A percentile compares a stretch with the other conserved stretches of the same genome.
phyloP scores from a whole-genome alignment of 2,888 invertebrate species.

The Cheilosia vulpina region DNA sequence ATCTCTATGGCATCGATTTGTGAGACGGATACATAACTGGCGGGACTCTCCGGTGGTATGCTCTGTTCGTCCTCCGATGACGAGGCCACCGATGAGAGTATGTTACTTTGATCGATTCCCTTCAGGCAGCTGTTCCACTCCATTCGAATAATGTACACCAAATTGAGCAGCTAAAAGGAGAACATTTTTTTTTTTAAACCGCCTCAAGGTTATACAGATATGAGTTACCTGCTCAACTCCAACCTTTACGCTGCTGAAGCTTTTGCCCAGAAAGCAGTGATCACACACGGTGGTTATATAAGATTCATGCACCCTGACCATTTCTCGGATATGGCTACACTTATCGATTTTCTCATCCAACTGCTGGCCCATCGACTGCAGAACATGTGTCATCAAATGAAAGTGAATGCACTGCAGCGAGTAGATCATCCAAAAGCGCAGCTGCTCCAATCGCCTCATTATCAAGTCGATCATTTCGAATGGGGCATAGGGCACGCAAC shows the following conservation, averaged over 20 bases:
- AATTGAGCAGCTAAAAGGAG: slow-evolving; percentile 79
- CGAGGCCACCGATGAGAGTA: slow-evolving; percentile 59
- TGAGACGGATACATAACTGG: slow-evolving; percentile 77
- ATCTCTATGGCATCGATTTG: slow-evolving; percentile 81
- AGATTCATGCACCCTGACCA: slow-evolving; percentile 80
- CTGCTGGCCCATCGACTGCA: slow-evolving; percentile 82
- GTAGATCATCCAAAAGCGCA: slow-evolving; percentile 85
- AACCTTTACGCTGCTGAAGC: slow-evolving; percentile 76
- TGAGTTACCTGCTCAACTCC: slow-evolving; percentile 79
- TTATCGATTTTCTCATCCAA: slow-evolving; percentile 79
- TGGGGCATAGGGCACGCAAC: slow-evolving; percentile 77
- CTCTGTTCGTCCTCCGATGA: slow-evolving; percentile 71
- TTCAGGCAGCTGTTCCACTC: slow-evolving; percentile 81
- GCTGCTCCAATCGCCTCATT: slow-evolving; percentile 84
- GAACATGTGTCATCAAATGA: slow-evolving; percentile 84
- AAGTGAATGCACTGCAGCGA: slow-evolving; percentile 85
- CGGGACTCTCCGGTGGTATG: slow-evolving; percentile 54
- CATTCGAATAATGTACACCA: slow-evolving; percentile 80
- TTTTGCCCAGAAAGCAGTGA: slow-evolving; percentile 80
- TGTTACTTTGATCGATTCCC: slow-evolving; percentile 76
- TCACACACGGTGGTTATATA: slow-evolving; percentile 80
- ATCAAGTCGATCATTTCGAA: slow-evolving; percentile 80
- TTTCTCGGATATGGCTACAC: slow-evolving; percentile 79
- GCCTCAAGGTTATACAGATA: too few relatives aligned
- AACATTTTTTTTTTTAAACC: too few relatives aligned